A percentile compares a stretch with the other conserved stretches of the same genome.
Conservation (phyloP, 2,888 invertebrate genomes). For the Acronicta psi region DNA sequence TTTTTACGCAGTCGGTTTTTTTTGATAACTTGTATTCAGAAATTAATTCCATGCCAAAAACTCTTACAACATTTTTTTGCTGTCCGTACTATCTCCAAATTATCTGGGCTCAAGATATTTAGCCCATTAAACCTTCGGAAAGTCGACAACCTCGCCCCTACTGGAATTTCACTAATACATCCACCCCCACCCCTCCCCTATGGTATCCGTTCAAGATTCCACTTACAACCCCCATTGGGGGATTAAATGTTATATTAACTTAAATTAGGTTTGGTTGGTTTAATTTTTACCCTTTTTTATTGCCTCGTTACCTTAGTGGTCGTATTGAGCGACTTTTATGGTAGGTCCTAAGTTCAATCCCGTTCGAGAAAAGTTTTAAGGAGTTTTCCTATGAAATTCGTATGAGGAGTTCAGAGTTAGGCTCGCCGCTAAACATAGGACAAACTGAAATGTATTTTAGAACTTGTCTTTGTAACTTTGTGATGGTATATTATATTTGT, state of each 20-base stretch:
- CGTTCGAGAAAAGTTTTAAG: no score
- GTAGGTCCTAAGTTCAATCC: no score
- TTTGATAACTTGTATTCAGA: no score
- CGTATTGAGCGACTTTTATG: no score
- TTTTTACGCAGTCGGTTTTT: no score
- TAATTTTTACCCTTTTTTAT: slow-evolving; percentile 20
- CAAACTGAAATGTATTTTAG: no score
- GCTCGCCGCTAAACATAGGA: no score
- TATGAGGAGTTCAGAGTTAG: no score
- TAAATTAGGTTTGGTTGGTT: slow-evolving; percentile 56
- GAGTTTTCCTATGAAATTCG: no score
- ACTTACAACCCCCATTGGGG: slow-evolving; percentile 55
- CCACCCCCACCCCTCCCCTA: slow-evolving; percentile 53
- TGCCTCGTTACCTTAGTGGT: no score
- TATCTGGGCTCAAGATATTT: slow-evolving; percentile 86
- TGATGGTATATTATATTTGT: no score
- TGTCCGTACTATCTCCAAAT: slow-evolving; percentile 69
- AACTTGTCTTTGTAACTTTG: no score
- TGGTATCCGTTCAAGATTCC: slow-evolving; percentile 56
- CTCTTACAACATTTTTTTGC: slow-evolving; percentile 52
- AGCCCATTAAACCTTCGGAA: slow-evolving; percentile 86
- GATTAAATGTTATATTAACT: slow-evolving; percentile 65
- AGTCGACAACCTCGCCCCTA: slow-evolving; percentile 65
- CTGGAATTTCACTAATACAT: slow-evolving; percentile 80
- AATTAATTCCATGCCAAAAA: not conserved